phyloP scores from a whole-genome alignment of 2,797 vertebrate genomes.

The Silurus aristotelis region DNA sequence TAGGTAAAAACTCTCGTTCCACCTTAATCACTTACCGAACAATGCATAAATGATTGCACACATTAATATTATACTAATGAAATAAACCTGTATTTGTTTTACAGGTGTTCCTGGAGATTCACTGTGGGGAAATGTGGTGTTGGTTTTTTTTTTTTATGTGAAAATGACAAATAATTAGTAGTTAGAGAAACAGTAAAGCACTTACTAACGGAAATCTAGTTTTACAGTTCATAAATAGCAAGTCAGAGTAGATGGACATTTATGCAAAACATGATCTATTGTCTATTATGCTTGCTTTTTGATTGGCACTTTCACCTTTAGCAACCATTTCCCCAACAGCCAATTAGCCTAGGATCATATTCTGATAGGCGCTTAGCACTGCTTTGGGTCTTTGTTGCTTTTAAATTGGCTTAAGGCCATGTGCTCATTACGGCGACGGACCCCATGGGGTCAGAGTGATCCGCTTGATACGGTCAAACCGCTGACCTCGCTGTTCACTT shows the following conservation, averaged over 20 bases:
- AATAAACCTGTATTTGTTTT: conserved; percentile 1
- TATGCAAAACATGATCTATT: conserved; percentile 14
- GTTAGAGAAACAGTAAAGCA: neutral
- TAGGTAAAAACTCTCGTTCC: neutral
- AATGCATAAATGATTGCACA: neutral
- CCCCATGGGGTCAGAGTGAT: conserved; percentile 41
- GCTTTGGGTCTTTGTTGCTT: conserved; percentile 43
- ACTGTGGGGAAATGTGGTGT: neutral
- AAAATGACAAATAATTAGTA: neutral
- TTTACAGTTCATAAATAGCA: conserved; percentile 7
- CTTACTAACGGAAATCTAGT: neutral
- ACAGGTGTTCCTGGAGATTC: no score
- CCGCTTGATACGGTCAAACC: conserved; percentile 50
- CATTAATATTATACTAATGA: neutral
- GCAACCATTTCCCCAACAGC: conserved; percentile 48
- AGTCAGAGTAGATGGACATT: neutral
- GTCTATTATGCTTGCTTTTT: conserved; percentile 27
- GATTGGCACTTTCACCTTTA: conserved; percentile 55
- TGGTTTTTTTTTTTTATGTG: neutral
- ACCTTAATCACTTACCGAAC: neutral
- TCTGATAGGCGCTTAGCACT: conserved; percentile 43
- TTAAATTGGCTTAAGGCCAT: conserved; percentile 57
- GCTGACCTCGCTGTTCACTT: conserved; percentile 42
- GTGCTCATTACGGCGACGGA: conserved; percentile 52
- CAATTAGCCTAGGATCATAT: conserved; percentile 57